phyloP scores from a whole-genome alignment of 2,888 invertebrate genomes.

The Diplazon laetatorius region DNA sequence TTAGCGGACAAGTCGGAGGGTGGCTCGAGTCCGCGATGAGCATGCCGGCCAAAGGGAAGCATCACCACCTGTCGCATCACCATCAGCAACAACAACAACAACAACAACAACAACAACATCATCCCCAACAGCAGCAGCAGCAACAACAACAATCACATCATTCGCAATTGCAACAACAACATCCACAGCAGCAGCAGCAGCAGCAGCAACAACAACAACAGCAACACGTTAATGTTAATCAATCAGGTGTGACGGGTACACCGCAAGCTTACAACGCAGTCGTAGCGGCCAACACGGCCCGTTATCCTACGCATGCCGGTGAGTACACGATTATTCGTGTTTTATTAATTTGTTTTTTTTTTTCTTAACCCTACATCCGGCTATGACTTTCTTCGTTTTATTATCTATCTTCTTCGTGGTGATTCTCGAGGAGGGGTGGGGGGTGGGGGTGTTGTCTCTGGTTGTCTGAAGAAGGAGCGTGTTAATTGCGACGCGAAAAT shows the following conservation, averaged over 20 bases:
- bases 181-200: conserved; percentile 61
- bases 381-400: conserved; percentile 3
- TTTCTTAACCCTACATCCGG: too few species aligned
- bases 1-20: conserved; percentile 73
- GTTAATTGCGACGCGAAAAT: neutral
- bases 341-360: neutral
- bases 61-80: conserved; percentile 76
- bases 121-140: conserved; percentile 64
- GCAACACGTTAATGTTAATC: conserved; percentile 73
- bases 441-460: too few species aligned
- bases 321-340: conserved; percentile 59
- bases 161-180: conserved; percentile 67
- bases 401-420: conserved; percentile 14
- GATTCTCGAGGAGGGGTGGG: too few species aligned
- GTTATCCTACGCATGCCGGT: conserved; percentile 76
- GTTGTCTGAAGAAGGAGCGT: too few species aligned
- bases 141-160: conserved; percentile 68
- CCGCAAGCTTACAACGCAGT: conserved; percentile 75
- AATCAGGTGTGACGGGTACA: conserved; percentile 69
- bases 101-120: conserved; percentile 69
- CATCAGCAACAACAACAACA: conserved; percentile 70
- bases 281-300: conserved; percentile 70
- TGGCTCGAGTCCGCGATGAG: conserved; percentile 76
- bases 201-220: conserved; percentile 71
- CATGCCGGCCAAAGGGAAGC: conserved; percentile 79